Base-by-base conservation (phyloP, 2,888 invertebrate genomes). In the Heliconius aoede region DNA sequence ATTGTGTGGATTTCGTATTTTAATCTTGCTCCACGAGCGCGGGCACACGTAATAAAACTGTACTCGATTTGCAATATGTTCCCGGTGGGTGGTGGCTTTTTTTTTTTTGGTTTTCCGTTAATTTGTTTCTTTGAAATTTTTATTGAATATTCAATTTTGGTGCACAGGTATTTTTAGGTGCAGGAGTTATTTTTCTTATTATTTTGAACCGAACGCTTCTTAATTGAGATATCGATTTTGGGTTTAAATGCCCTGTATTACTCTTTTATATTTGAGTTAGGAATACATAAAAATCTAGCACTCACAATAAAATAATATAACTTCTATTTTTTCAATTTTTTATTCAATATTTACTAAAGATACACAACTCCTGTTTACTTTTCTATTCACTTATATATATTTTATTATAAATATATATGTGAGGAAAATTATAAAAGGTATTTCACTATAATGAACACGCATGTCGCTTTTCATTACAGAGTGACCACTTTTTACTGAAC, bases 381-480 rank as follows among this genome's bases (percentile, higher is more conserved):
- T 46, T 15, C 4, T 46, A 46, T 46, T 55, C n/a, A 0, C n/a
- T 24, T 36, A 4, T 24, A 62, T 62, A 26, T 28, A 28, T 28
- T 26, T 30, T 32, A 36, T 5, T 9, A n/a, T 21, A 28, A 11
- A 30, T 64, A 11, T 3, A n/a, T 28, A 30, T 7, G 21, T 24
- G n/a, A 74, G 21, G 32, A 15, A 40, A 72, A 15, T 1, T 55
- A 51, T n/a, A 32, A 67, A 71, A 76, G 32, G 68, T 84, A 86
- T 40, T 65, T 84, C 86, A 85, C 82, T 84, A 83, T 89, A 89
- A 89, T 89, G 86, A 86, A 85, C 87, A 85, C 88, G 87, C 85
- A 87, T 85, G 91, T 91, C 91, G 84, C 90, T 91, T 90, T 90
- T 90, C 90, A 90, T 91, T 91, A 89, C 82, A 73, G 82, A 85